phyloP scores from a whole-genome alignment of 2,888 invertebrate species.

The Hedya salicella region DNA sequence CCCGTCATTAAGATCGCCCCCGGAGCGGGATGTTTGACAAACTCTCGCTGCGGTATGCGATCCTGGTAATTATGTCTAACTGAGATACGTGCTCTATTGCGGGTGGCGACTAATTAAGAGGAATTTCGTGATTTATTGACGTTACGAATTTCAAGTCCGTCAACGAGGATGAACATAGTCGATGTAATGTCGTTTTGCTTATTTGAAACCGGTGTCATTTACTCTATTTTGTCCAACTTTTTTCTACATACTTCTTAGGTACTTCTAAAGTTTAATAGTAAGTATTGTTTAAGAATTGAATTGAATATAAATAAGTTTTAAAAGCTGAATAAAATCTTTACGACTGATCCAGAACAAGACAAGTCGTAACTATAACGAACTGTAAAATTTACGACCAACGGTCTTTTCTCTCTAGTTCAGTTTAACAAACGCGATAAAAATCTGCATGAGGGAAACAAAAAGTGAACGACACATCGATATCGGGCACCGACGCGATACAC shows the following conservation, averaged over 20 bases:
- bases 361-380: conserved; percentile 29
- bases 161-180: no score
- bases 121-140: conserved; percentile 56
- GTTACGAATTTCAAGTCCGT: conserved; percentile 27
- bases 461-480: conserved; percentile 40
- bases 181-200: no score
- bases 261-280: no score
- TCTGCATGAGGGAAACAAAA: conserved; percentile 39
- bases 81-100: conserved; percentile 57
- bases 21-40: conserved; percentile 61
- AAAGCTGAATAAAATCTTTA: conserved; percentile 14
- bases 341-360: conserved; percentile 17
- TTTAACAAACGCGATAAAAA: conserved; percentile 29
- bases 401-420: conserved; percentile 11
- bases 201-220: no score
- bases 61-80: conserved; percentile 70
- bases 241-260: no score
- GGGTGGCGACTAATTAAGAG: conserved; percentile 69
- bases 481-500: not conserved
- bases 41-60: conserved; percentile 65
- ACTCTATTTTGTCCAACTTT: no score
- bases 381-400: conserved; percentile 19
- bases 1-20: conserved; percentile 52
- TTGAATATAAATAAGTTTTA: not conserved
- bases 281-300: no score